Base-by-base conservation (phyloP, 1,140 invertebrate genomes). In the Goniozus legneri region DNA sequence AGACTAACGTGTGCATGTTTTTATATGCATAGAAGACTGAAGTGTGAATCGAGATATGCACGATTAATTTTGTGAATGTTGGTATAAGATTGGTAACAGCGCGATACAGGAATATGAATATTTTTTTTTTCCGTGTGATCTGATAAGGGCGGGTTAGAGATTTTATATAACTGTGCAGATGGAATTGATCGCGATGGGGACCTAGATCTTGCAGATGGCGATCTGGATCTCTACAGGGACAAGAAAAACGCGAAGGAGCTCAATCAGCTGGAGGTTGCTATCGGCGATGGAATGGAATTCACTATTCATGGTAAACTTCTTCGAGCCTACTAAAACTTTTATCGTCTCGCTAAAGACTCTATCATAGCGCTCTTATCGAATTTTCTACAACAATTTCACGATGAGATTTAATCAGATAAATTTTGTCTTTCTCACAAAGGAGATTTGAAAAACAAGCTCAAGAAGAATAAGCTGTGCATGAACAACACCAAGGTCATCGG, bases 231-330 rank as follows among this genome's bases (percentile, higher is more conserved):
- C 1, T 89, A 87, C 70, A 83, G 87, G 65, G 88, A 90, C 58
- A 91, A 91, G 68, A 93, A 92, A 71, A 85, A 86, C 54, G 79
- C 81, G 8, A 89, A 91, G 77, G 88, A 90, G 50, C 60, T 75
- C 44, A 80, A 79, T 47, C 87, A 91, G 71, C 80, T 92, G 41
- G 91, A 93, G 77, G 88, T 93, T 50, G 88, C 88, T 20, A 92
- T 92, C 57, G 88, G 89, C 7, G 90, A 92, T 69, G 90, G 89
- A 34, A 90, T 92, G 86, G 89, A 93, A 73, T 90, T 92, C 63
- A 91, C 88, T 3, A 91, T 92, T 77, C 89, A 91, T 71, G 89
- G 87, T 87, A 81, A 77, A 53, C 38, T 39, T 44, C 12, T 30
- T 43, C 30, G 19, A 45, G 14, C 13, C 30, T 27, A 7, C 24